Base-by-base conservation (phyloP, 2,888 invertebrate species). In the Andrena trimmerana region DNA sequence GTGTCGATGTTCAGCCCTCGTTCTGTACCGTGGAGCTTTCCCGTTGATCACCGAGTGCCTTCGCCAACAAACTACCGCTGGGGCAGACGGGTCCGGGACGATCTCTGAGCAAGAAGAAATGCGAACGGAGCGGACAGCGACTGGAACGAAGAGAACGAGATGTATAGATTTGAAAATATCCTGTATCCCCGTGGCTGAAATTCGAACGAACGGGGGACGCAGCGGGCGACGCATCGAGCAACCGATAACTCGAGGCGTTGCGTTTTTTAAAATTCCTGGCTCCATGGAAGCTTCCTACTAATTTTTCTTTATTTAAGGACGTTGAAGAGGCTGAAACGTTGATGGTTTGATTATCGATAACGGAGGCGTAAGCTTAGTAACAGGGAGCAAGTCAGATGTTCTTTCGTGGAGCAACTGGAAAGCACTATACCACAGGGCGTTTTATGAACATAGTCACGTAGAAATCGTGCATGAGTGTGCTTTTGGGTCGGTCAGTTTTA, bases 1-100 rank as follows among this genome's bases (percentile, higher is more conserved):
- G 52, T 27, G 60, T 60, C 77, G 70, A 66, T 62, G 84, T 74
- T 68, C 84, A 42, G 36, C 42, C 31, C 16, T 54, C 60, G 24
- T 54, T 77, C 65, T 48, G 54, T 60, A 60, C 52, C 60, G 10
- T 62, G 77, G 60, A 80, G 31, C 52, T 65, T 71, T 71, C 52
- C 29, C 5, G 10, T 33, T 33, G 48, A 33, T 52, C 36, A 27
- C 36, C 29, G n/a, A 50, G n/a, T 69, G 80, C 80, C 71, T 73
- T 68, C 10, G 62, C 57, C 59, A 7, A 60, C 2, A 60, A 4
- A 31, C 6, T n/a, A 8, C 31, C 8, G 8, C 31, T 31, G 7
- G 8, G 31, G 3, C n/a, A 31, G 60, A 16, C 16, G 16, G 16
- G n/a, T 20, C 20, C n/a, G n/a, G 20, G 8, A 52, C 20, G 2